A percentile compares a stretch with the other conserved stretches of the same genome.
phyloP scores from a whole-genome alignment of 64 coral and sea anemone genomes.

The Stichodactyla helianthus region DNA sequence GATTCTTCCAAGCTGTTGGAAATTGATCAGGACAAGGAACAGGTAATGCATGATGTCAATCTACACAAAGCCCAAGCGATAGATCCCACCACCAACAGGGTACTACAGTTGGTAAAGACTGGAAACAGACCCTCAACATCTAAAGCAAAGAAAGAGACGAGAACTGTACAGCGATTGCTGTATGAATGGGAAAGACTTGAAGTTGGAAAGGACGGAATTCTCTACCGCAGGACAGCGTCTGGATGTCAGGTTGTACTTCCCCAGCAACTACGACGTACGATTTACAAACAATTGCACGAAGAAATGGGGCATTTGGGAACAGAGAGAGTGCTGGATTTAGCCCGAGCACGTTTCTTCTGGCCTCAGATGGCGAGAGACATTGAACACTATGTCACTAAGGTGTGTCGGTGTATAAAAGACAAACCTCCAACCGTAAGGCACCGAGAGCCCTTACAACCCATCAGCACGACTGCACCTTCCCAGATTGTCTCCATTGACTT shows the following conservation, averaged over 20 bases:
- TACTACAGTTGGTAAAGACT: slow-evolving; percentile 8
- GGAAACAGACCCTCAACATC: not conserved
- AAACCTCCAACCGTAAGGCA: not conserved
- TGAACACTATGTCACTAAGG: not conserved
- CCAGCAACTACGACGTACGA: not conserved
- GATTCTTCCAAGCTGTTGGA: not conserved
- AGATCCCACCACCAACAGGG: not conserved
- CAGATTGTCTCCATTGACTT: not conserved
- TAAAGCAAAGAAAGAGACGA: not conserved
- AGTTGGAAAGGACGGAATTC: slow-evolving; percentile 20
- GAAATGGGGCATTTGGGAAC: slow-evolving; percentile 35
- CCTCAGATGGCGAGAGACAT: slow-evolving; percentile 13
- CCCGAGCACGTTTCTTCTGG: not conserved
- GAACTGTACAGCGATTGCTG: not conserved
- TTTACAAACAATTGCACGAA: slow-evolving; percentile 30
- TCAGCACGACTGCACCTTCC: not conserved
- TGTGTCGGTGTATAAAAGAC: not conserved
- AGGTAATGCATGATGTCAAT: not conserved
- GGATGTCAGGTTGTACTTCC: slow-evolving; percentile 8
- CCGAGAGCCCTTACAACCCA: not conserved
- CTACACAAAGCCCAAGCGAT: not conserved
- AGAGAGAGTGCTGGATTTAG: not conserved
- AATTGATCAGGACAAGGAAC: not conserved
- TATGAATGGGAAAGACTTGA: slow-evolving; percentile 35
- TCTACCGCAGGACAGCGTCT: not conserved